Evolutionary conservation across 2,888 invertebrate species (phyloP).

Genomic region (Cremastinae sp.): DNA sequence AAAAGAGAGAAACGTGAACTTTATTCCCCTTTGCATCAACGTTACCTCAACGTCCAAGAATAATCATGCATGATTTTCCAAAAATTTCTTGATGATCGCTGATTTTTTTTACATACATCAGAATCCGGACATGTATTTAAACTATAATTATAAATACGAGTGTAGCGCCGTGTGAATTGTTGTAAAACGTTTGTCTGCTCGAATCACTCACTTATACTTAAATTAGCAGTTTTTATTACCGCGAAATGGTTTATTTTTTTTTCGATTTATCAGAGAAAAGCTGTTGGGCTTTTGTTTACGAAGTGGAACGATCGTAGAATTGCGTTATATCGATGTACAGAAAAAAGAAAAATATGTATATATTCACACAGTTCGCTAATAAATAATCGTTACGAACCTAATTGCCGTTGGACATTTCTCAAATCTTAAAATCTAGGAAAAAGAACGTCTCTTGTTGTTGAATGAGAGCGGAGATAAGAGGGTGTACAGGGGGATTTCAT

Average conservation of each 20-base stretch:
- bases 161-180: slow-evolving; percentile 51
- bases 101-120: slow-evolving; percentile 12
- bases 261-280: slow-evolving; percentile 7
- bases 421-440: slow-evolving; percentile 41
- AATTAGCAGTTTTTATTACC: neutral
- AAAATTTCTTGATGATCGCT: slow-evolving; percentile 26
- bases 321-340: neutral
- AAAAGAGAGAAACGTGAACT: neutral
- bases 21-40: slow-evolving; percentile 10
- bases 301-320: neutral
- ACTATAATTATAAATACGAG: slow-evolving; percentile 52
- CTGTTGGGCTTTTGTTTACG: slow-evolving; percentile 9
- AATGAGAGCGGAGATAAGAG: neutral
- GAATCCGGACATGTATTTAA: too few species aligned
- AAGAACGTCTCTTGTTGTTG: slow-evolving; percentile 15
- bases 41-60: slow-evolving; percentile 14
- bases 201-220: slow-evolving; percentile 2
- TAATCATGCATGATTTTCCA: slow-evolving; percentile 47
- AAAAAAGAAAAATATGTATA: slow-evolving; percentile 55
- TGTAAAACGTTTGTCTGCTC: neutral
- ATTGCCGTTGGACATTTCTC: slow-evolving; percentile 21
- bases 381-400: slow-evolving; percentile 65
- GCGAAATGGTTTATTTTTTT: slow-evolving; percentile 14
- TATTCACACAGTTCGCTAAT: slow-evolving; percentile 71
- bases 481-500: slow-evolving; percentile 3